phyloP scores from a whole-genome alignment of 2,113 vertebrate genomes.

The Choloepus hoffmanni region DNA sequence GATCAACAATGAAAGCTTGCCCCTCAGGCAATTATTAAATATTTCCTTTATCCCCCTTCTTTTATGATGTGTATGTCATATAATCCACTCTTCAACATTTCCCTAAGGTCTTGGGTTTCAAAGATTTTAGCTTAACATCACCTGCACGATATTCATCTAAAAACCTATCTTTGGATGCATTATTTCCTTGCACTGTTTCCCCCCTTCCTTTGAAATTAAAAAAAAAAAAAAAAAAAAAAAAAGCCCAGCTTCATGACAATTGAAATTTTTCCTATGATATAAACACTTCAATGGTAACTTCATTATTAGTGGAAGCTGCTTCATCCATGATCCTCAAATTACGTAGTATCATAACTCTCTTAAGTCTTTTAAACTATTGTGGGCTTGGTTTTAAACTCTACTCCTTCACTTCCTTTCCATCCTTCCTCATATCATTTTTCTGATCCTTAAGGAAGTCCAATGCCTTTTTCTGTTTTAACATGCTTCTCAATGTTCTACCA shows the following conservation, averaged over 20 bases:
- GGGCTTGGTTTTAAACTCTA: neutral
- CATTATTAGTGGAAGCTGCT: neutral
- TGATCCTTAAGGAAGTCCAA: neutral
- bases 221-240: neutral
- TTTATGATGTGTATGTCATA: neutral
- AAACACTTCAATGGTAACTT: neutral
- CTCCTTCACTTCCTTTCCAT: neutral
- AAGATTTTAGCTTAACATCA: neutral
- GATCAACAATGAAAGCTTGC: neutral
- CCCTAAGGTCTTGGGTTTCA: neutral
- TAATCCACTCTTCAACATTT: slow-evolving; percentile 12
- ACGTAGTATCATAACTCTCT: neutral
- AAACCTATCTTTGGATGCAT: neutral
- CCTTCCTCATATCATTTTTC: neutral
- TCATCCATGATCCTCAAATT: neutral
- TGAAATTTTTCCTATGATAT: neutral
- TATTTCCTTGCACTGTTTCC: neutral
- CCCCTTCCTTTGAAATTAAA: neutral
- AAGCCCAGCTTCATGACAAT: neutral
- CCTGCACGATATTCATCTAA: neutral
- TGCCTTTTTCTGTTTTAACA: neutral
- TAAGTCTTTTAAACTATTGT: neutral
- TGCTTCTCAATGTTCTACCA: neutral
- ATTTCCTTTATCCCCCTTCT: neutral
- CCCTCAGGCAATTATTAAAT: neutral